A percentile compares a stretch with the other conserved stretches of the same genome.
Evolutionary conservation across 92 coral and sea anemone genomes (phyloP).

Genomic region (Palythoa caribaeorum): DNA sequence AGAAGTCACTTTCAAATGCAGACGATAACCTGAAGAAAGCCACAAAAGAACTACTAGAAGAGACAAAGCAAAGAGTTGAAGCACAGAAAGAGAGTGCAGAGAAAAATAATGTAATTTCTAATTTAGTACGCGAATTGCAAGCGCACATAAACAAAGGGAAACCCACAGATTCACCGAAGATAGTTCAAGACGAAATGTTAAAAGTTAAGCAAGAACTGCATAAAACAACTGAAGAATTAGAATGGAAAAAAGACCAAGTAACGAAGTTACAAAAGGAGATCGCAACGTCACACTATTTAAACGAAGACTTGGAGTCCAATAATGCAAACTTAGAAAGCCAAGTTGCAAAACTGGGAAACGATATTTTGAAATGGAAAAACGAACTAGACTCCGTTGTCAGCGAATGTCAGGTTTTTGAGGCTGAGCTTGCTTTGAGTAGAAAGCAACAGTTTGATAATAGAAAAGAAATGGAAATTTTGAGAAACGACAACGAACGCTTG

Average conservation of each 20-base stretch:
- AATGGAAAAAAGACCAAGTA: slow-evolving; percentile 66
- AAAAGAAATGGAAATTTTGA: slow-evolving; percentile 48
- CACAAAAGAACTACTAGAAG: slow-evolving; percentile 58
- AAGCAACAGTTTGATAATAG: slow-evolving; percentile 51
- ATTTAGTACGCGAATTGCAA: slow-evolving; percentile 65
- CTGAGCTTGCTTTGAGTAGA: slow-evolving; percentile 45
- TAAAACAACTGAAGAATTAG: slow-evolving; percentile 64
- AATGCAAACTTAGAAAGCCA: slow-evolving; percentile 66
- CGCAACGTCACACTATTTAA: slow-evolving; percentile 63
- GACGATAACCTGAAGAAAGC: slow-evolving; percentile 65
- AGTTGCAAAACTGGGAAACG: slow-evolving; percentile 72
- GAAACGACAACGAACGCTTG: slow-evolving; percentile 51
- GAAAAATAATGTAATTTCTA: slow-evolving; percentile 48
- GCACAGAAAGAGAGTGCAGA: slow-evolving; percentile 64
- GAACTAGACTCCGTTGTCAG: slow-evolving; percentile 46
- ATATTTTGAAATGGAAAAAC: slow-evolving; percentile 65
- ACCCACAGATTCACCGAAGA: background rate
- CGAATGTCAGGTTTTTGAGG: slow-evolving; percentile 45
- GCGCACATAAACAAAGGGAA: slow-evolving; percentile 49
- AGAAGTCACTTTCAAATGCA: slow-evolving; percentile 55
- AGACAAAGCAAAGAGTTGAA: slow-evolving; percentile 59
- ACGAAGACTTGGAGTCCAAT: slow-evolving; percentile 69
- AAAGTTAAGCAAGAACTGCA: slow-evolving; percentile 50
- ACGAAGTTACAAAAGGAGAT: slow-evolving; percentile 75
- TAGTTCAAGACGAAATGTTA: slow-evolving; percentile 44